Percentiles rank a stretch among this genome's conserved stretches.
These are phyloP conservation scores for Sclerurus mexicanus DNA, from an alignment of 2,113 vertebrate genomes.

Conservation along the genomic window DNA sequence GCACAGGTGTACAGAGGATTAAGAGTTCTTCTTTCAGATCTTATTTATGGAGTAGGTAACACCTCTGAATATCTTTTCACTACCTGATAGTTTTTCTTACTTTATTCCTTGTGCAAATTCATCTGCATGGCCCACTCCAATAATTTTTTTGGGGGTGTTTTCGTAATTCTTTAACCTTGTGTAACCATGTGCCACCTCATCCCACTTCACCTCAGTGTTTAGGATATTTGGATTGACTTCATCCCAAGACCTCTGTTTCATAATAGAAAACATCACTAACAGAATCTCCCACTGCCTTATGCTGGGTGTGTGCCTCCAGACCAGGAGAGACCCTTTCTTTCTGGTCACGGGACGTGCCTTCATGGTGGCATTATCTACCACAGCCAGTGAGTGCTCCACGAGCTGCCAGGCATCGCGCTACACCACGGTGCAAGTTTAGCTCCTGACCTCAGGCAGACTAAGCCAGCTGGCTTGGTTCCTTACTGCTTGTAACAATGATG, in stretches of 20 bases:
- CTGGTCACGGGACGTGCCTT: neutral
- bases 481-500: neutral
- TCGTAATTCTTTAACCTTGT: neutral
- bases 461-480: neutral
- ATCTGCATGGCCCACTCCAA: neutral
- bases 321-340: neutral
- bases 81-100: neutral
- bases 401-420: neutral
- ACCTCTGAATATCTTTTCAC: neutral
- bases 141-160: neutral
- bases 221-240: rapidly evolving
- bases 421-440: neutral
- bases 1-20: neutral
- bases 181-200: neutral
- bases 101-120: neutral
- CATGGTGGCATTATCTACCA: neutral
- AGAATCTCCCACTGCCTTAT: neutral
- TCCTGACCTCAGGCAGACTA: neutral
- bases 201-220: neutral
- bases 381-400: neutral
- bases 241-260: neutral
- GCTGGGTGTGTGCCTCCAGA: rapidly evolving
- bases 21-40: neutral
- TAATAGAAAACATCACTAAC: neutral
- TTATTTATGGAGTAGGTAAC: too few species aligned